These are phyloP conservation scores for Dyspetes luteomarginatus DNA, from an alignment of 2,888 invertebrate species.

Conservation along the genomic window DNA sequence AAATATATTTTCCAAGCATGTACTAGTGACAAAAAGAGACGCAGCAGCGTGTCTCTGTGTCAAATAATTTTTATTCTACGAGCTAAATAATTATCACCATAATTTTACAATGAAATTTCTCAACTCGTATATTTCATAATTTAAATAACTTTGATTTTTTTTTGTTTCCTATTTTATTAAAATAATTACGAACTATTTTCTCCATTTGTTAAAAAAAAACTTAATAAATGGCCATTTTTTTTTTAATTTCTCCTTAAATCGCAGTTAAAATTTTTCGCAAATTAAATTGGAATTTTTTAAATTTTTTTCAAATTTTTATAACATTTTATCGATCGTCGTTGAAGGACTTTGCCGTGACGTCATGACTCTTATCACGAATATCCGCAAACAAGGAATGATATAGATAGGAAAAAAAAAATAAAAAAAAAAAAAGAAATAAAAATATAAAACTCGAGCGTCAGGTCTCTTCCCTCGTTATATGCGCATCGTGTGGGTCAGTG, in stretches of 20 bases:
- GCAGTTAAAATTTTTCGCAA: no score
- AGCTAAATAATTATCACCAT: no score
- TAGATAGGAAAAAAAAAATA: constrained; percentile 14
- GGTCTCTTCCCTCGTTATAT: constrained; percentile 58
- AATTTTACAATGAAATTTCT: no score
- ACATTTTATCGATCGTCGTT: constrained; percentile 14
- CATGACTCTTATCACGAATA: constrained; percentile 3
- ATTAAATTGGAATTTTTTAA: no score
- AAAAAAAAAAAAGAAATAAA: constrained; percentile 26
- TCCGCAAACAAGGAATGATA: background rate
- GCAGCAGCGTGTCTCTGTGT: no score
- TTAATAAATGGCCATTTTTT: no score
- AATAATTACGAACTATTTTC: no score
- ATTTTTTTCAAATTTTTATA: background rate
- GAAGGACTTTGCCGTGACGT: constrained; percentile 36
- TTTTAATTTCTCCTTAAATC: background rate
- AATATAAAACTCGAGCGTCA: constrained; percentile 29
- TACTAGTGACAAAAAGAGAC: background rate
- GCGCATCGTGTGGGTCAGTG: constrained; percentile 67
- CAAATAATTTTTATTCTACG: no score
- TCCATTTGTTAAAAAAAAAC: no score
- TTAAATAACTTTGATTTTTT: no score
- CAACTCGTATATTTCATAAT: no score
- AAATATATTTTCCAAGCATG: background rate
- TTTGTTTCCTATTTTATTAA: no score